Base-by-base conservation (phyloP, 1,140 invertebrate genomes). In the Megathymus violae region DNA sequence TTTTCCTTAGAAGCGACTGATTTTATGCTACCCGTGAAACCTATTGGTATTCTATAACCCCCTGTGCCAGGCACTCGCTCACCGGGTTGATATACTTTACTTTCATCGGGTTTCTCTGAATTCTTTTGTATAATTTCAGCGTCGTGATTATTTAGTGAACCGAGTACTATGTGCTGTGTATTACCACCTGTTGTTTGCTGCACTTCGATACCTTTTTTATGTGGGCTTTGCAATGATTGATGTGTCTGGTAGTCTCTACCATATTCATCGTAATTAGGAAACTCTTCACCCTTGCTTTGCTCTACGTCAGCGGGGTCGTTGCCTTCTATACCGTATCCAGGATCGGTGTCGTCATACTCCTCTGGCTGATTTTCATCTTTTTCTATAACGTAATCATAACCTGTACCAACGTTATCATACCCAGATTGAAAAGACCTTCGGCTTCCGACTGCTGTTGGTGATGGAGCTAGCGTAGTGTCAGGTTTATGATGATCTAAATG, bases 21-120 rank as follows among this genome's bases (percentile, higher is more conserved):
- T 63, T 91, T 92, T 1, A 95, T 92, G 81, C 93, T 93, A 0
- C 94, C 94, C 58, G 94, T 91, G 68, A 95, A 94, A n/a, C 94
- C 94, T 16, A 90, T 62, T 0, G 95, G 94, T 59, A 95, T 94
- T 11, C 92, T 93, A 58, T 93, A 95, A 1, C 94, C 94, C 10
- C 92, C 90, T 13, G 92, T 93, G 0, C 93, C 93, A 0, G 93
- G 93, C 27, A 95, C 82, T 9, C 88, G 77, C 68, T 94, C 91
- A 14, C 94, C 94, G 1, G 94, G 92, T 80, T 95, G 92, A 41
- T 95, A 91, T 19, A 94, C 69, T 74, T 91, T 92, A 14, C 88
- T 90, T 66, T 92, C 90, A 51, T 91, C 86, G 14, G 81, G 84
- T 52, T 78, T 86, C 62, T 88, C 84, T 17, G 87, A 83, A 58